Conservation (phyloP, 2,888 invertebrate species). For the Ormyrus nitidulus region DNA sequence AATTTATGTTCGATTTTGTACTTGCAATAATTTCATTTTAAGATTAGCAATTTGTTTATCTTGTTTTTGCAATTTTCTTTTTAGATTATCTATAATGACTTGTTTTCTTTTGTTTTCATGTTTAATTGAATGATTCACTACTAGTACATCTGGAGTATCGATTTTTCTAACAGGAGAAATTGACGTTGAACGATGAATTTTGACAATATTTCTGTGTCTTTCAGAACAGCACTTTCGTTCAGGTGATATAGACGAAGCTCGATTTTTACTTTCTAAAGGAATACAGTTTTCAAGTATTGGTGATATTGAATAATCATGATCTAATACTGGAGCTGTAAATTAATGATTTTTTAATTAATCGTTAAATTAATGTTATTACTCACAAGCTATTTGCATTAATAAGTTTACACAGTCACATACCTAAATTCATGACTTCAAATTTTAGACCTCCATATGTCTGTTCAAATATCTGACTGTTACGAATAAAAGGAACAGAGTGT, state of each 20-base stretch:
- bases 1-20: too few relatives aligned
- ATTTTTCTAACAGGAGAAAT: neutral
- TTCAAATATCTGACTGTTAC: neutral
- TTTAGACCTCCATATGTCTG: neutral
- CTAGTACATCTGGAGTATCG: neutral
- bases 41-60: neutral
- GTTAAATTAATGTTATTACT: too few relatives aligned
- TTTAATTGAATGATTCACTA: too few relatives aligned
- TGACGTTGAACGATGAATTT: neutral
- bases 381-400: neutral
- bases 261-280: too few relatives aligned
- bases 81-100: slow-evolving; percentile 4
- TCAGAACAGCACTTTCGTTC: neutral
- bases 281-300: too few relatives aligned
- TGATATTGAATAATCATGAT: too few relatives aligned
- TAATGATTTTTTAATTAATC: too few relatives aligned
- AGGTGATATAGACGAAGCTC: too few relatives aligned
- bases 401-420: neutral
- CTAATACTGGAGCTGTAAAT: too few relatives aligned
- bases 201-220: neutral
- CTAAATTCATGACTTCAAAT: neutral
- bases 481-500: too few relatives aligned
- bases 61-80: neutral
- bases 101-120: neutral
- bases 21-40: neutral